phyloP scores from a whole-genome alignment of 2,797 vertebrate species.

The Hipposideros larvatus region DNA sequence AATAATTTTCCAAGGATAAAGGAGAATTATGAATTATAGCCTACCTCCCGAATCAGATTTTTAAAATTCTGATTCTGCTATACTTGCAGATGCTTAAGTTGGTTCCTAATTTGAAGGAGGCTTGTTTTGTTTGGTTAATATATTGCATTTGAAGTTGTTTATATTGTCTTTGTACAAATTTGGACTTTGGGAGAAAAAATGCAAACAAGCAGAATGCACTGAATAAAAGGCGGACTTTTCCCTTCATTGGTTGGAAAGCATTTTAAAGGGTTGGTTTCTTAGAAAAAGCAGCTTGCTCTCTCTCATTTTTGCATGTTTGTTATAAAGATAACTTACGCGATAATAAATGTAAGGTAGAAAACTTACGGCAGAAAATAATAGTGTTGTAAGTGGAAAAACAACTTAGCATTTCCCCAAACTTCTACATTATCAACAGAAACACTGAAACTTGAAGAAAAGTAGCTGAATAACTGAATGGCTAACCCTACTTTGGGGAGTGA shows the following conservation, averaged over 20 bases:
- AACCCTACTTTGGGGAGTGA: conserved; percentile 38
- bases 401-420: conserved; percentile 60
- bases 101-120: conserved; percentile 66
- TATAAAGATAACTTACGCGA: conserved; percentile 65
- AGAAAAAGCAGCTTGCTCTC: conserved; percentile 41
- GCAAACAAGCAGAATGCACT: conserved; percentile 38
- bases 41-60: conserved; percentile 49
- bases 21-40: conserved; percentile 60
- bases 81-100: conserved; percentile 50
- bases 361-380: conserved; percentile 74
- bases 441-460: conserved; percentile 76
- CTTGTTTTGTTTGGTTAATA: conserved; percentile 67
- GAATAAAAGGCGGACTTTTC: neutral
- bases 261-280: conserved; percentile 47
- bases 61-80: conserved; percentile 23
- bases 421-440: conserved; percentile 64
- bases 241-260: conserved; percentile 32
- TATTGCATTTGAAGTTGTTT: conserved; percentile 64
- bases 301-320: conserved; percentile 57
- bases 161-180: conserved; percentile 85
- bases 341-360: conserved; percentile 57
- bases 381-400: conserved; percentile 55
- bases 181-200: conserved; percentile 49
- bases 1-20: conserved; percentile 62
- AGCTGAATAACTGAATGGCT: conserved; percentile 58